Evolutionary conservation across 2,113 vertebrate genomes (phyloP), one percentile per base, ranked within the genome.

Genomic region (Sterrhoptilus dennistouni): DNA sequence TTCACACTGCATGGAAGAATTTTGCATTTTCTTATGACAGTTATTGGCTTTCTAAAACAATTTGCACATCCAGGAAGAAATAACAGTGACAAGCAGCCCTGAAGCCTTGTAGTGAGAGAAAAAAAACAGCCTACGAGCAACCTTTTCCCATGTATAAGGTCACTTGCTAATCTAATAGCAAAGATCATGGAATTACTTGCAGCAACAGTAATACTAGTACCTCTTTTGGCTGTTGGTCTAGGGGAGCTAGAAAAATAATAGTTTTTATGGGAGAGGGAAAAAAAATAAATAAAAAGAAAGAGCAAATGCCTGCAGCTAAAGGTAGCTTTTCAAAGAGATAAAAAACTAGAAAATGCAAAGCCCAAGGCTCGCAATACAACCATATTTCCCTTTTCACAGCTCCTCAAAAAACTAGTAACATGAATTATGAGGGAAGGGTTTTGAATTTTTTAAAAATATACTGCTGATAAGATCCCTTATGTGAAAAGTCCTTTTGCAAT

Each of bases 101-200:
- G 44, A 77, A 90, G 68, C 25, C n/a, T 52, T 33, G 27, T 13
- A 78, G n/a, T 17, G 76, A 80, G 47, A 66, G 17, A 83, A 95
- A 24, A n/a, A n/a, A 92, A 92, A 79, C 40, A 93, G 61, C 57
- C 69, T 65, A 14, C 61, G 25, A 82, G 70, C 70, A 89, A 56
- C 53, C 49, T 78, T 89, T 61, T 60, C 44, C 68, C 35, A 14
- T 21, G 15, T 40, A n/a, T 70, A 95, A 80, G 66, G 78, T 93
- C 90, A 91, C 66, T 88, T 86, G 66, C 59, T 83, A 78, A 95
- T 90, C 59, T 93, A 68, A 95, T 40, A 86, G 63, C 44, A 97
- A 92, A 89, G 77, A 94, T 56, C 72, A 84, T 5, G 20, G 49
- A 89, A 93, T 84, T 44, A 89, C 68, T 83, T 63, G 35, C 77